Evolutionary conservation across 2,888 invertebrate species (phyloP).

Genomic region (Sphinx pinastri): DNA sequence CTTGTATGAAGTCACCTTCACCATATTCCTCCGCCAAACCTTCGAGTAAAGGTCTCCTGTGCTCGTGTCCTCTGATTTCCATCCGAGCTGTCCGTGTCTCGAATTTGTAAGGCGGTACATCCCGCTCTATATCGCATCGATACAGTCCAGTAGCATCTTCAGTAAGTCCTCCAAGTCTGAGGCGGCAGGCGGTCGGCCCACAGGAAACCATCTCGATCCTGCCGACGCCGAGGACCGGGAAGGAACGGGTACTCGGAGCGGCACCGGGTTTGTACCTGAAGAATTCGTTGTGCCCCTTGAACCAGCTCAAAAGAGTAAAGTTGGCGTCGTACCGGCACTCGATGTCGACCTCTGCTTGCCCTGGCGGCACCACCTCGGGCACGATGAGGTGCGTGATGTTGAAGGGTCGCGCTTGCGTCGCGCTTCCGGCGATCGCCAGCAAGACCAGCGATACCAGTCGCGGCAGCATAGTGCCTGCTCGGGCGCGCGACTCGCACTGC

Average conservation of each 20-base stretch:
- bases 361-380: slow-evolving; percentile 59
- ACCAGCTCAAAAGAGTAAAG: slow-evolving; percentile 75
- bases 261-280: slow-evolving; percentile 72
- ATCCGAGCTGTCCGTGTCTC: slow-evolving; percentile 65
- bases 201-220: slow-evolving; percentile 65
- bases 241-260: slow-evolving; percentile 68
- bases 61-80: slow-evolving; percentile 65
- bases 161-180: slow-evolving; percentile 64
- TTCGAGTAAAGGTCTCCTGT: slow-evolving; percentile 64
- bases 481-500: slow-evolving; percentile 71
- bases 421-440: slow-evolving; percentile 42
- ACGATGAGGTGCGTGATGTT: slow-evolving; percentile 70
- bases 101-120: slow-evolving; percentile 68
- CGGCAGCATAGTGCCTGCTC: slow-evolving; percentile 66
- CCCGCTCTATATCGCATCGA: slow-evolving; percentile 72
- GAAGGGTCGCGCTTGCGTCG: slow-evolving; percentile 53
- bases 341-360: slow-evolving; percentile 65
- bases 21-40: slow-evolving; percentile 65
- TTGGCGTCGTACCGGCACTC: slow-evolving; percentile 76
- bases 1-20: slow-evolving; percentile 67
- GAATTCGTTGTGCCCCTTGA: slow-evolving; percentile 72
- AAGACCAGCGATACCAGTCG: slow-evolving; percentile 53
- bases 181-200: slow-evolving; percentile 66
- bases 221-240: slow-evolving; percentile 67
- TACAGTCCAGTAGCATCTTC: slow-evolving; percentile 72